phyloP scores from a whole-genome alignment of 2,888 invertebrate genomes.

The Cataglyphis rosenhaueri region DNA sequence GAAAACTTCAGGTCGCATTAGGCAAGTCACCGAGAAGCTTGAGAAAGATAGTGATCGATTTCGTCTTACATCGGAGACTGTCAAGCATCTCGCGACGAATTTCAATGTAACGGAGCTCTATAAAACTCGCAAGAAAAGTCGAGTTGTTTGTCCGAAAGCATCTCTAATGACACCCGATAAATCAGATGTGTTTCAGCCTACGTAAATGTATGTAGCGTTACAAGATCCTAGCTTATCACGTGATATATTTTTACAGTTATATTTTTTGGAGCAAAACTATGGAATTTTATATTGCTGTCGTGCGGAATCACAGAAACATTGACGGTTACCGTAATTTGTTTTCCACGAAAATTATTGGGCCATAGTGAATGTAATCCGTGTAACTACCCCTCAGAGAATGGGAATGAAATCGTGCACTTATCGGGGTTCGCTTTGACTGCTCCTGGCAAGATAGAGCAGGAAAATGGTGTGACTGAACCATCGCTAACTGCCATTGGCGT shows the following conservation, averaged over 20 bases:
- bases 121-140: slow-evolving; percentile 36
- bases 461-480: slow-evolving; percentile 58
- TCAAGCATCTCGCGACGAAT: slow-evolving; percentile 46
- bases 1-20: slow-evolving; percentile 53
- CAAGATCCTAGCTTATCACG: slow-evolving; percentile 45
- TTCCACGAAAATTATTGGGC: slow-evolving; percentile 79
- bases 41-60: slow-evolving; percentile 51
- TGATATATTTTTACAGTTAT: slow-evolving; percentile 63
- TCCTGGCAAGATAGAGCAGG: slow-evolving; percentile 48
- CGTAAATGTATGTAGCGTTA: slow-evolving; percentile 25
- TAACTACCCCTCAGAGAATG: slow-evolving; percentile 79
- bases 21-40: slow-evolving; percentile 40
- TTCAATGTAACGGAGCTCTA: slow-evolving; percentile 43
- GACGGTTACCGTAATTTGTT: slow-evolving; percentile 64
- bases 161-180: slow-evolving; percentile 43
- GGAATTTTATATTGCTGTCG: slow-evolving; percentile 45
- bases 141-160: slow-evolving; percentile 37
- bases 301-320: slow-evolving; percentile 48
- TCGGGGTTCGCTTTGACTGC: slow-evolving; percentile 71
- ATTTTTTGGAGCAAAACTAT: slow-evolving; percentile 66
- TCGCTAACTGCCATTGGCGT: slow-evolving; percentile 59
- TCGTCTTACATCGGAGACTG: slow-evolving; percentile 45
- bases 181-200: slow-evolving; percentile 29
- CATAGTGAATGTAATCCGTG: slow-evolving; percentile 77
- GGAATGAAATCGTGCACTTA: slow-evolving; percentile 80